These are phyloP conservation scores for Magallana angulata DNA, from an alignment of 1,140 invertebrate species.

Conservation along the genomic window DNA sequence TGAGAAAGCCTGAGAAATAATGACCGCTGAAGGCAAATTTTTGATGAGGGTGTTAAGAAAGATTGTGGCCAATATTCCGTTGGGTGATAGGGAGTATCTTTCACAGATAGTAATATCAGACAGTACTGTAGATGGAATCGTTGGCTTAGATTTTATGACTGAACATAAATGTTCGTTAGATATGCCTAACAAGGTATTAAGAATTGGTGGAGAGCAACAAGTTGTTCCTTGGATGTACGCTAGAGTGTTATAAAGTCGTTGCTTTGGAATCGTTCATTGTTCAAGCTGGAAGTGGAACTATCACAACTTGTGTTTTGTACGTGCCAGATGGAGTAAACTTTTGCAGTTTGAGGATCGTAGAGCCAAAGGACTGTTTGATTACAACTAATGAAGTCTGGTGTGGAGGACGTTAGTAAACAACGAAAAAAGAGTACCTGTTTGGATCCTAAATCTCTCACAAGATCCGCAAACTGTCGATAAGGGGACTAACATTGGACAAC, in stretches of 20 bases:
- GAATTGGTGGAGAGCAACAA: neutral
- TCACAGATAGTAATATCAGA: no score
- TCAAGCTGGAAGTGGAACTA: slow-evolving; percentile 31
- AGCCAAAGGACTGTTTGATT: neutral
- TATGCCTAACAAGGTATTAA: neutral
- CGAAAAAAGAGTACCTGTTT: no score
- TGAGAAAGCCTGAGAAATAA: neutral
- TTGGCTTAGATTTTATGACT: no score
- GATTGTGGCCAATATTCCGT: neutral
- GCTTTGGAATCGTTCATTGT: slow-evolving; percentile 40
- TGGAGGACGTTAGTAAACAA: neutral
- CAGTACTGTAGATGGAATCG: no score
- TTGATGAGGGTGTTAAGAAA: neutral
- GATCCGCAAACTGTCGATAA: no score
- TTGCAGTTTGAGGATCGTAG: neutral
- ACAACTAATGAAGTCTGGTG: neutral
- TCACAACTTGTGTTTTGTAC: slow-evolving; percentile 23
- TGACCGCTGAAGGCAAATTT: neutral
- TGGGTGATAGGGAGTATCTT: no score
- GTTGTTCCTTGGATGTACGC: neutral
- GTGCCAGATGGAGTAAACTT: neutral
- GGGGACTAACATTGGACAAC: no score
- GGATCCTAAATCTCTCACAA: no score
- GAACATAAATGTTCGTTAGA: slow-evolving; percentile 35
- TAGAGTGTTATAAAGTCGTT: slow-evolving; percentile 41